phyloP scores from a whole-genome alignment of 2,797 vertebrate genomes.

The Scarus forsteni region DNA sequence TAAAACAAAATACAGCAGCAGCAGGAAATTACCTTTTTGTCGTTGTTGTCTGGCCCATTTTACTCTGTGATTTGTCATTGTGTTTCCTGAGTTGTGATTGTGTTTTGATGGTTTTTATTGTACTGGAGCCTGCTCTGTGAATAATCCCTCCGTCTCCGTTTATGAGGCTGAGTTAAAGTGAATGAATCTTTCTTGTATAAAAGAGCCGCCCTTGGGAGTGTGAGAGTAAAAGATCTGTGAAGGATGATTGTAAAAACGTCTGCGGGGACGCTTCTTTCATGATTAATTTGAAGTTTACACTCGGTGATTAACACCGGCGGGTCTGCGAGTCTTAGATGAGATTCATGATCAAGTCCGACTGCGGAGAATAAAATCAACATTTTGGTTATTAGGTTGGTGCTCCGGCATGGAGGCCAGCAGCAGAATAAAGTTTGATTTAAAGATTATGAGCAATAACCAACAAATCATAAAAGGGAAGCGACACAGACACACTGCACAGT shows the following conservation, averaged over 20 bases:
- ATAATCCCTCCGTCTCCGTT: slow-evolving; percentile 8
- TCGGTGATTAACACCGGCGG: slow-evolving; percentile 31
- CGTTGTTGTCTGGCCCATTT: too few species aligned
- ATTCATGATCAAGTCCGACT: background rate
- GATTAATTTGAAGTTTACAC: slow-evolving; percentile 33
- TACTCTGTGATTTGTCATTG: too few species aligned
- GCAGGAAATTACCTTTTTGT: too few species aligned
- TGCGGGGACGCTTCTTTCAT: slow-evolving; percentile 26
- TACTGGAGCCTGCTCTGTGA: too few species aligned
- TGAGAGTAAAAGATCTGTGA: background rate
- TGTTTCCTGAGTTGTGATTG: too few species aligned
- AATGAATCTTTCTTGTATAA: slow-evolving; percentile 42
- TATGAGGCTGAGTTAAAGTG: slow-evolving; percentile 34
- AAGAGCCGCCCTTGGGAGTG: slow-evolving; percentile 1
- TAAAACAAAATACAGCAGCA: too few species aligned
- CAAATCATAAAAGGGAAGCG: too few species aligned
- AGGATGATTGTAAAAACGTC: slow-evolving; percentile 31
- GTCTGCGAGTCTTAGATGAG: slow-evolving; percentile 33
- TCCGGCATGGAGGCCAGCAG: background rate
- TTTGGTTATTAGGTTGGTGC: background rate
- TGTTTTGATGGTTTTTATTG: too few species aligned
- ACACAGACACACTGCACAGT: too few species aligned
- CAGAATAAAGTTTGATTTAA: background rate
- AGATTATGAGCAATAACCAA: too few species aligned
- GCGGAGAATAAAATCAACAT: slow-evolving; percentile 1